These are phyloP conservation scores for Heterohyrax brucei DNA, from an alignment of 2,797 vertebrate genomes.

Conservation along the genomic window DNA sequence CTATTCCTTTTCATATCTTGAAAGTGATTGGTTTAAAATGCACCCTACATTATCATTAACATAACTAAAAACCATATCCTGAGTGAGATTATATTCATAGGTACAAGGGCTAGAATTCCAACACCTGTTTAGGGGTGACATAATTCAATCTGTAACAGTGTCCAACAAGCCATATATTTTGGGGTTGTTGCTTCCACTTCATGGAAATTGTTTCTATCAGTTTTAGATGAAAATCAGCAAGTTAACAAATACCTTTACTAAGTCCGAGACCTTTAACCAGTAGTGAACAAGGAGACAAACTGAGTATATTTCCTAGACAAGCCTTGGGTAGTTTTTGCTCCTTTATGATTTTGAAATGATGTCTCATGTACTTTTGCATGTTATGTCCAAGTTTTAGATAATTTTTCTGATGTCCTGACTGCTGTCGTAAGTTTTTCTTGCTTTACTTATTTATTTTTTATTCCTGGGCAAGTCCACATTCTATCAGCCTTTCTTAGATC, in stretches of 20 bases:
- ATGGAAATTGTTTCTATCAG: not conserved
- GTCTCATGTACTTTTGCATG: not conserved
- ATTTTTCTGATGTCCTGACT: not conserved
- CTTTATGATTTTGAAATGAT: not conserved
- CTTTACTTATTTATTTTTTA: not conserved
- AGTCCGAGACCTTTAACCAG: not conserved
- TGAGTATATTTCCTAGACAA: not conserved
- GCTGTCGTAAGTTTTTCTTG: not conserved
- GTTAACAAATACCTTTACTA: not conserved
- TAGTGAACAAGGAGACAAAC: not conserved
- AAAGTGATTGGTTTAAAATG: not conserved
- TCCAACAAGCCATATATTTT: not conserved
- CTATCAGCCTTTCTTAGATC: not conserved
- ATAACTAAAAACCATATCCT: not conserved
- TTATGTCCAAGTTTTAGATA: not conserved
- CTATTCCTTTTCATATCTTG: not conserved
- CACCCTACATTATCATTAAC: not conserved
- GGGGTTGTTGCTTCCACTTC: not conserved
- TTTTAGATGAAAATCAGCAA: not conserved
- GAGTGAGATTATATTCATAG: not conserved
- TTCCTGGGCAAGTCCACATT: constrained; percentile 37
- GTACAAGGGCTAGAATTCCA: not conserved
- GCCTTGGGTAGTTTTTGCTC: not conserved
- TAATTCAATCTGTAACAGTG: not conserved
- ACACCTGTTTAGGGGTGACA: not conserved